Conservation (phyloP, 2,888 invertebrate genomes). For the Syrphus vitripennis region DNA sequence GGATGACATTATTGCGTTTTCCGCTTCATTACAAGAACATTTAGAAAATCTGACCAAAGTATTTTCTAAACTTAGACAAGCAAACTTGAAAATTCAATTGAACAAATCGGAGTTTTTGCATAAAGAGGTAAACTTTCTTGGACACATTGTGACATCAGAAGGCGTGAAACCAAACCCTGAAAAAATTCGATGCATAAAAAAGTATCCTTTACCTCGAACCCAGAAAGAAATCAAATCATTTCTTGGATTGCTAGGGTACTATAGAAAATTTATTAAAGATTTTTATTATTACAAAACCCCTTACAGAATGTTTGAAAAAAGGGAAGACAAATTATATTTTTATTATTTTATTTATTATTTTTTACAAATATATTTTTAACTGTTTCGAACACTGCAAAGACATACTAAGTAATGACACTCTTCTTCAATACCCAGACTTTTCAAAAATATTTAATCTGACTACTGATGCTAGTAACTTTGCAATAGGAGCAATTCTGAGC, state of each 20-base stretch:
- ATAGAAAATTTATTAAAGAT: slow-evolving; percentile 58
- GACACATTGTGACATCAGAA: too few species aligned
- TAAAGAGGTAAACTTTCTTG: slow-evolving; percentile 74
- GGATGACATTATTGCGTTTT: not conserved
- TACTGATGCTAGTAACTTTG: slow-evolving; percentile 3
- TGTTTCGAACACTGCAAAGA: not conserved
- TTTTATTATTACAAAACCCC: not conserved
- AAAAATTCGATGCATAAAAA: slow-evolving; percentile 61
- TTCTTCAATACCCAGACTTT: slow-evolving; percentile 1
- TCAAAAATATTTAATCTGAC: slow-evolving; percentile 4
- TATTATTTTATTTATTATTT: too few species aligned
- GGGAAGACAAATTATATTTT: not conserved
- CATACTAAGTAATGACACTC: not conserved
- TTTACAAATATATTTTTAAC: not conserved
- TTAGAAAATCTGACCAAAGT: not conserved
- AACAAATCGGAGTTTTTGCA: slow-evolving; percentile 71
- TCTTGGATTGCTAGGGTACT: slow-evolving; percentile 57
- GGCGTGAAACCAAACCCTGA: slow-evolving; percentile 73
- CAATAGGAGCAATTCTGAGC: not conserved
- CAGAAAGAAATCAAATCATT: slow-evolving; percentile 67
- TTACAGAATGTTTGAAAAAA: not conserved
- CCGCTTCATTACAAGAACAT: not conserved
- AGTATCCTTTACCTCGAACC: slow-evolving; percentile 25
- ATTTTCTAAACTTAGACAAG: not conserved
- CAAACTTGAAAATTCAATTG: not conserved